Evolutionary conservation across 2,888 invertebrate species (phyloP), one percentile per base, ranked within the genome.

Genomic region (Stenodema calcarata): DNA sequence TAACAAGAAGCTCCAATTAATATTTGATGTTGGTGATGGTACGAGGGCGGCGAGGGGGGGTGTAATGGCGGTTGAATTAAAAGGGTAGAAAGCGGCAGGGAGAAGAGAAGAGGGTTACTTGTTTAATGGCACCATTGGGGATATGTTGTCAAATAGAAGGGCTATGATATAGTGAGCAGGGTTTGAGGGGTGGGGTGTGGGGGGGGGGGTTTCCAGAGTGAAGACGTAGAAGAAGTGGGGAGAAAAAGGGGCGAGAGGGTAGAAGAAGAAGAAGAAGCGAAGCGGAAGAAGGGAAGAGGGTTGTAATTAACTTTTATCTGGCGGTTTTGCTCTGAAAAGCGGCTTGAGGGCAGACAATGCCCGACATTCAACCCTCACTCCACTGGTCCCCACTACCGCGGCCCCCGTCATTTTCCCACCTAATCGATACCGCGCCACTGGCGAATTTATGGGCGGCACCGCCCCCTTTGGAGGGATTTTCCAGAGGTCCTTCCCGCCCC

Each of bases 301-400:
- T 69, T 82, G 82, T 82, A 82, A 82, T 82, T 82, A 82, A 82
- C 82, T 82, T 82, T 82, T 82, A 82, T 82, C 82, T 80, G 50
- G 69, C 27, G 82, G 82, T 82, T 82, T 69, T 18, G 30, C 73
- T n/a, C 73, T 73, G 41, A 73, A 70, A 73, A 73, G 30, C 41
- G 73, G 73, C 35, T 73, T 30, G 41, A 9, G 47, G 30, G 30
- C 14, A 80, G 80, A 80, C 80, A 80, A 80, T 80, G 54, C 80
- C 50, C 50, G 54, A 30, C 47, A 44, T 44, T 27, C 78, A 78
- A n/a, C n/a, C 41, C 41, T 50, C 70, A 69, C 27, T 70, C 30
- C 27, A 9, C 70, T 27, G 70, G 3, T 30, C 70, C 70, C 27
- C 70, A 27, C 70, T 28, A 3, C 73, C 30, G 2, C 81, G n/a